These are phyloP conservation scores for Busseola fusca DNA, from an alignment of 2,888 invertebrate species.

Conservation along the genomic window DNA sequence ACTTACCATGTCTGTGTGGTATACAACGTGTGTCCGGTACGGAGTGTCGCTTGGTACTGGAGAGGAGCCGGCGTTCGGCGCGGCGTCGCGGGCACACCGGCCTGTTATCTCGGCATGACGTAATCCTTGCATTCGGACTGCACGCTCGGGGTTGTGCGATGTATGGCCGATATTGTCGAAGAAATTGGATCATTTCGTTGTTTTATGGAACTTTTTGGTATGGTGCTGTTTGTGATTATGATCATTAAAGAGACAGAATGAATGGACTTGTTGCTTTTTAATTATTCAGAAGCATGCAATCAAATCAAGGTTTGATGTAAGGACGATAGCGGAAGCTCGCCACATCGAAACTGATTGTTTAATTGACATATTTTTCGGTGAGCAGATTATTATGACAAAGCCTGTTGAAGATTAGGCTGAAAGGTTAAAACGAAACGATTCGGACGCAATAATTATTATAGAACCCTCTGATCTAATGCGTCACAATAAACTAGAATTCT, in stretches of 20 bases:
- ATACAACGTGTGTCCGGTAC: conserved; percentile 60
- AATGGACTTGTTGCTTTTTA: conserved; percentile 18
- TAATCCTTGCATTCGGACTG: conserved; percentile 75
- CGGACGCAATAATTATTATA: not conserved
- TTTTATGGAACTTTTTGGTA: conserved; percentile 43
- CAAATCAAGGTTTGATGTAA: conserved; percentile 3
- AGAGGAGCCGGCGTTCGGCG: conserved; percentile 5
- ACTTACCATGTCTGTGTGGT: conserved; percentile 67
- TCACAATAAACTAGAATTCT: conserved; percentile 7
- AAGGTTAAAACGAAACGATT: conserved; percentile 1
- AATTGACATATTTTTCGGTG: not conserved
- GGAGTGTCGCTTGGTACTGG: conserved; percentile 61
- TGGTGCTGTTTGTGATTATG: conserved; percentile 29
- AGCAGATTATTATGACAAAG: not conserved
- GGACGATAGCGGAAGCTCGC: not conserved
- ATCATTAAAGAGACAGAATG: conserved; percentile 25
- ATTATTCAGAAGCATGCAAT: conserved; percentile 3
- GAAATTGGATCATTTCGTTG: conserved; percentile 54
- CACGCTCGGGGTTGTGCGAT: conserved; percentile 59
- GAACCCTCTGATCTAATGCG: not conserved
- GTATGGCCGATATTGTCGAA: conserved; percentile 51
- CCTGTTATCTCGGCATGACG: conserved; percentile 76
- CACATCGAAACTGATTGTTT: conserved; percentile 1
- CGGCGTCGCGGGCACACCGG: conserved; percentile 52
- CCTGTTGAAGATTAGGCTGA: not conserved